Percentiles rank a stretch among this genome's conserved stretches.
Evolutionary conservation across 2,797 vertebrate genomes (phyloP).

Genomic region (Alectoris magna): DNA sequence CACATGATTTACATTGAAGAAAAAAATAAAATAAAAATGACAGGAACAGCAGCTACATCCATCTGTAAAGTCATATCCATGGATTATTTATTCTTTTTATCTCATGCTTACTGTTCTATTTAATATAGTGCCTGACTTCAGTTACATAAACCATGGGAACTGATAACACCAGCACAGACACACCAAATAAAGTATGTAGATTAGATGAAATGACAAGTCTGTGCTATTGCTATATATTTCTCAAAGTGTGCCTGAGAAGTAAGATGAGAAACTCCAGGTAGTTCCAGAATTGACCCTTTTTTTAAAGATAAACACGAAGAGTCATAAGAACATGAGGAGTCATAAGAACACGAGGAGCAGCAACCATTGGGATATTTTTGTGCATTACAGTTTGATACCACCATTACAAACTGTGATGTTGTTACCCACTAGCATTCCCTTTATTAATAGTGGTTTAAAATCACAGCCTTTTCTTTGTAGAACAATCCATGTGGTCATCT

Average conservation of each 20-base stretch:
- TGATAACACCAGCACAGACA: neutral
- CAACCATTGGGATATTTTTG: neutral
- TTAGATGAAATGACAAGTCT: neutral
- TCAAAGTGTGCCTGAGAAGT: neutral
- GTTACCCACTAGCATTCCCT: neutral
- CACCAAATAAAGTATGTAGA: neutral
- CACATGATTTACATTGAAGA: neutral
- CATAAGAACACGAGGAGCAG: neutral
- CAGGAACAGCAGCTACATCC: neutral
- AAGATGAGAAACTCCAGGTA: neutral
- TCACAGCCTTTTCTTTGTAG: neutral
- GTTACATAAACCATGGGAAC: neutral
- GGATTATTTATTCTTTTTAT: neutral
- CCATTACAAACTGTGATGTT: accelerated
- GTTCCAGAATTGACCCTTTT: neutral
- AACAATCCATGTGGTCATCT: neutral
- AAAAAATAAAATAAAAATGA: neutral
- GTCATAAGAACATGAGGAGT: neutral
- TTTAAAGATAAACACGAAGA: neutral
- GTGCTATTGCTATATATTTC: neutral
- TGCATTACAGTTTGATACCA: neutral
- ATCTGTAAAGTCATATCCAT: neutral
- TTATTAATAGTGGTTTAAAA: neutral
- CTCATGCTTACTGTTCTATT: neutral
- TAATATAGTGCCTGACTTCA: neutral